Evolutionary conservation across 2,888 invertebrate species (phyloP).

Genomic region (Icerya purchasi): DNA sequence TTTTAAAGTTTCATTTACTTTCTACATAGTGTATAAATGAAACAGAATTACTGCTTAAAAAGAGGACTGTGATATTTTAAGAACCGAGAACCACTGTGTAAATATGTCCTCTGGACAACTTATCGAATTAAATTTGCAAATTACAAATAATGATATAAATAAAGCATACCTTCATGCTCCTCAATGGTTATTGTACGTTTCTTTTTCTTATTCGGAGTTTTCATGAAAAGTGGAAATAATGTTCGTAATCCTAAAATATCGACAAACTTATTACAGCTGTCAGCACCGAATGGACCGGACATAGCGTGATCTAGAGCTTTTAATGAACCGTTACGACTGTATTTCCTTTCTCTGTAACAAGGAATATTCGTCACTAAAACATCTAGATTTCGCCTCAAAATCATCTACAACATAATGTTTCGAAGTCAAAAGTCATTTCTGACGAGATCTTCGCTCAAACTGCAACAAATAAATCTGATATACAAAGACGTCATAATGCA

Average conservation of each 20-base stretch:
- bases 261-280: constrained; percentile 93
- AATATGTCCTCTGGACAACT: no score
- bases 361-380: no score
- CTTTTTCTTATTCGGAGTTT: constrained; percentile 73
- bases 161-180: constrained; percentile 61
- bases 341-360: constrained; percentile 64
- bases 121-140: no score
- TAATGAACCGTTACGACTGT: constrained; percentile 83
- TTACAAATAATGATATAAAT: no score
- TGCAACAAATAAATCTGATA: no score
- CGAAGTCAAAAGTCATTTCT: no score
- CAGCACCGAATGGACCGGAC: constrained; percentile 75
- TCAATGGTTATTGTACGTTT: constrained; percentile 59
- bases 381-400: not conserved
- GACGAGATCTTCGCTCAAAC: no score
- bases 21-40: no score
- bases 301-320: constrained; percentile 96
- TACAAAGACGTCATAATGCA: no score
- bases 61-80: not conserved
- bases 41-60: no score
- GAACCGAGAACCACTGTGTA: constrained; percentile 6
- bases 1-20: no score
- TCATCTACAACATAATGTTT: no score
- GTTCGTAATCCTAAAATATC: constrained; percentile 90
- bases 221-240: constrained; percentile 97